phyloP scores from a whole-genome alignment of 2,797 vertebrate species.

The Delichon dasypus region DNA sequence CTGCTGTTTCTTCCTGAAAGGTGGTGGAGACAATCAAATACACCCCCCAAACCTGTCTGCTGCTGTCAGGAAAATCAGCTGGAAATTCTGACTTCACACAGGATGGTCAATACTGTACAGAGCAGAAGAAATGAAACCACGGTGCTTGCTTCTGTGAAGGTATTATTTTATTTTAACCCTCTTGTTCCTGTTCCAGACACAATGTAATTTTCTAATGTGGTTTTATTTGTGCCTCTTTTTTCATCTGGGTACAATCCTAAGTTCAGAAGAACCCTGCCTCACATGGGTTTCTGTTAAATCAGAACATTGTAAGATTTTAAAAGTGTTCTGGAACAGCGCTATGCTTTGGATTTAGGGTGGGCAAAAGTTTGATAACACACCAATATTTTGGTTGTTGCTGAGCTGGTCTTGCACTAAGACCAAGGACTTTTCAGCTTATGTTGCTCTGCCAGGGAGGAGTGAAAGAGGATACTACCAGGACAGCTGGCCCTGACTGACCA shows the following conservation, averaged over 20 bases:
- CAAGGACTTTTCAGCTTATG: neutral
- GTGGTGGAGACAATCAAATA: neutral
- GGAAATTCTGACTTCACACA: neutral
- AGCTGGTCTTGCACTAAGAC: neutral
- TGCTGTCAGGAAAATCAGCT: neutral
- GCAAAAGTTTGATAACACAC: neutral
- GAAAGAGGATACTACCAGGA: neutral
- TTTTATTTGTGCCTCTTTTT: neutral
- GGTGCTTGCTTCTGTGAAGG: neutral
- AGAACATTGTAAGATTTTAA: neutral
- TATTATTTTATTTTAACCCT: neutral
- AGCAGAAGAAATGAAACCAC: neutral
- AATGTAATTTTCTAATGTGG: neutral
- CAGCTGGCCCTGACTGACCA: neutral
- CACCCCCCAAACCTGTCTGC: accelerated
- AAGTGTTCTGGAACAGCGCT: neutral
- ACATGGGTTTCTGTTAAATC: neutral
- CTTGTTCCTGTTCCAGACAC: neutral
- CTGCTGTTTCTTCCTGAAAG: neutral
- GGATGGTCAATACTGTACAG: neutral
- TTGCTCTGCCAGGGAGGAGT: neutral
- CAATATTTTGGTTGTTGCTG: neutral
- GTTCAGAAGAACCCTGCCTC: neutral
- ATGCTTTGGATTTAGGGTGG: neutral
- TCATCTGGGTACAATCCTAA: neutral